Conservation (phyloP, 2,888 invertebrate genomes). For the Cetonia aurata region DNA sequence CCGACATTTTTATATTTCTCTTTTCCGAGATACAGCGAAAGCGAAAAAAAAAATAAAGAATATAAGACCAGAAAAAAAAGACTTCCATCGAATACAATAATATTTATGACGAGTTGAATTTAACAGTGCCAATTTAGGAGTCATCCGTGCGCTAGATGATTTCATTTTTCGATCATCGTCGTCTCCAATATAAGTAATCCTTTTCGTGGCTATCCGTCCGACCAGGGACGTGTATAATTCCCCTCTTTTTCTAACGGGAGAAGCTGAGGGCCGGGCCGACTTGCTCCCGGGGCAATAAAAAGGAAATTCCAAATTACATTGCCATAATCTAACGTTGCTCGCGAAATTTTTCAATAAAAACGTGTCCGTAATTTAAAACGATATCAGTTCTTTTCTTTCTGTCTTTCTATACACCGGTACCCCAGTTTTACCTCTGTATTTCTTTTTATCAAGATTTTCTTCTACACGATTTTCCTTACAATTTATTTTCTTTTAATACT, state of each 20-base stretch:
- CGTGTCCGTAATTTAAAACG: constrained; percentile 46
- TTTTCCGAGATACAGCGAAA: too few relatives aligned
- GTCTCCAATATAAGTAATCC: constrained; percentile 4
- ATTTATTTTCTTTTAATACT: too few relatives aligned
- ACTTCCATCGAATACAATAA: constrained; percentile 7
- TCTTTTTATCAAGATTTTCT: too few relatives aligned
- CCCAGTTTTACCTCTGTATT: not conserved
- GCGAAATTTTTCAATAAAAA: constrained; percentile 47
- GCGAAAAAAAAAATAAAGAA: too few relatives aligned
- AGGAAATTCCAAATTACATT: constrained; percentile 44
- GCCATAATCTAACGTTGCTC: constrained; percentile 45
- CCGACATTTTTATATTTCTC: too few relatives aligned
- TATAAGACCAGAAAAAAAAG: too few relatives aligned
- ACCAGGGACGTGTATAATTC: constrained; percentile 22
- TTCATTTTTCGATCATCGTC: constrained; percentile 36
- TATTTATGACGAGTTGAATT: constrained; percentile 31
- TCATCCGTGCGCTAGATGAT: constrained; percentile 36
- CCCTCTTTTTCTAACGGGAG: constrained; percentile 21
- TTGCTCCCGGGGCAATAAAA: constrained; percentile 42
- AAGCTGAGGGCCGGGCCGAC: constrained; percentile 1
- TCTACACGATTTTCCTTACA: not conserved
- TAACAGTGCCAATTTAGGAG: constrained; percentile 27
- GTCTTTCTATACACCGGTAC: constrained; percentile 10
- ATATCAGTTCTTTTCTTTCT: constrained; percentile 38
- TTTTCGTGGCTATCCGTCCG: not conserved